phyloP scores from a whole-genome alignment of 2,797 vertebrate species.

The Agapornis canus region DNA sequence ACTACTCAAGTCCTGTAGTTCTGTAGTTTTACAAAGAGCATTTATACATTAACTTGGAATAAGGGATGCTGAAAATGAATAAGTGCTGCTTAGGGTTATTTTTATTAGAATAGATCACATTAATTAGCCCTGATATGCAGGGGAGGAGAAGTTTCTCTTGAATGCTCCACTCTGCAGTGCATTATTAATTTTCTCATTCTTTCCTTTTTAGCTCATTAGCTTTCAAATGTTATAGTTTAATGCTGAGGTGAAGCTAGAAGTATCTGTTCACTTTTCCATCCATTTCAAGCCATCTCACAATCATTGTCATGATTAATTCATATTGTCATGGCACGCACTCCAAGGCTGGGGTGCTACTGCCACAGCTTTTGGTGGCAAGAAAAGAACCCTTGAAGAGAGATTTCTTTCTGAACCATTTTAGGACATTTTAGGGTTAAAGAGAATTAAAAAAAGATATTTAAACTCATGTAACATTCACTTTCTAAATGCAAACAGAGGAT shows the following conservation, averaged over 20 bases:
- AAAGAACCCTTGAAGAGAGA: neutral
- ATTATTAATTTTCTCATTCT: conserved; percentile 23
- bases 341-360: neutral
- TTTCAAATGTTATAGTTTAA: conserved; percentile 18
- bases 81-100: conserved; percentile 32
- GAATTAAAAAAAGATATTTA: neutral
- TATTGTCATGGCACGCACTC: neutral
- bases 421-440: neutral
- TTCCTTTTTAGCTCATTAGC: conserved; percentile 53
- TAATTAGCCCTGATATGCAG: conserved; percentile 31
- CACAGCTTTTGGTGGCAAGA: neutral
- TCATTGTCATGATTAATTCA: neutral
- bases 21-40: conserved; percentile 6
- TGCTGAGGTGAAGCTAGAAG: neutral
- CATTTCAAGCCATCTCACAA: neutral
- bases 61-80: conserved; percentile 22
- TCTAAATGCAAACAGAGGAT: neutral
- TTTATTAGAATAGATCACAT: conserved; percentile 36
- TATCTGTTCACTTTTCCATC: neutral
- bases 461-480: neutral
- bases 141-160: conserved; percentile 15
- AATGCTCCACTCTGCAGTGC: neutral
- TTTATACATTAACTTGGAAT: conserved; percentile 15
- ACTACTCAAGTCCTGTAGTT: conserved; percentile 13
- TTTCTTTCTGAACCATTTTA: neutral